Conservation (phyloP, 2,888 invertebrate species). For the Macrosoma leucophasiata region DNA sequence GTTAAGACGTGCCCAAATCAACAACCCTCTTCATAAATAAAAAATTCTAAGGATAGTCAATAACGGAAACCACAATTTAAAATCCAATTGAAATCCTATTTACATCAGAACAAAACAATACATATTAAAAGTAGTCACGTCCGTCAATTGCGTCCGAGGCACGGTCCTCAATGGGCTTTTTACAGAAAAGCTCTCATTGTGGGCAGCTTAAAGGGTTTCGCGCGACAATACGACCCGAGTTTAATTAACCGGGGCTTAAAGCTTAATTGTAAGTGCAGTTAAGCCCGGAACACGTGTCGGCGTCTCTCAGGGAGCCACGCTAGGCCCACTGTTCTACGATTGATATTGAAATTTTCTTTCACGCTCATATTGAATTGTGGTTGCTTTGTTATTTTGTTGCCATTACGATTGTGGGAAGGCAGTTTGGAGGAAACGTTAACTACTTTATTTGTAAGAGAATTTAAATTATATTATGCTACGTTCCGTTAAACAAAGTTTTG, state of each 20-base stretch:
- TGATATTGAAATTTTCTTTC: constrained; percentile 54
- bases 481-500: too few species aligned
- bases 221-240: constrained; percentile 63
- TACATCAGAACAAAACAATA: constrained; percentile 35
- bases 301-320: constrained; percentile 45
- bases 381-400: constrained; percentile 23
- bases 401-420: constrained; percentile 24
- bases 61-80: constrained; percentile 36
- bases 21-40: too few species aligned
- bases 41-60: constrained; percentile 31
- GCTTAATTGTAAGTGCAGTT: constrained; percentile 72
- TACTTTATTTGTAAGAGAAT: too few species aligned
- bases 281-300: constrained; percentile 69
- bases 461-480: too few species aligned
- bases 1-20: too few species aligned
- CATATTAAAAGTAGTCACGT: constrained; percentile 40
- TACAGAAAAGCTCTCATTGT: constrained; percentile 56
- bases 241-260: constrained; percentile 73
- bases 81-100: constrained; percentile 38
- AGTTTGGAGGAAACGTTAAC: too few species aligned
- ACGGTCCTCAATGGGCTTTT: constrained; percentile 54
- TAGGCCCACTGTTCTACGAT: constrained; percentile 41
- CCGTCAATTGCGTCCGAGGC: constrained; percentile 38
- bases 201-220: constrained; percentile 60
- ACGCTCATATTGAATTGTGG: constrained; percentile 13